Evolutionary conservation across 2,888 invertebrate species (phyloP).

Genomic region (Ptychoptera albimana): DNA sequence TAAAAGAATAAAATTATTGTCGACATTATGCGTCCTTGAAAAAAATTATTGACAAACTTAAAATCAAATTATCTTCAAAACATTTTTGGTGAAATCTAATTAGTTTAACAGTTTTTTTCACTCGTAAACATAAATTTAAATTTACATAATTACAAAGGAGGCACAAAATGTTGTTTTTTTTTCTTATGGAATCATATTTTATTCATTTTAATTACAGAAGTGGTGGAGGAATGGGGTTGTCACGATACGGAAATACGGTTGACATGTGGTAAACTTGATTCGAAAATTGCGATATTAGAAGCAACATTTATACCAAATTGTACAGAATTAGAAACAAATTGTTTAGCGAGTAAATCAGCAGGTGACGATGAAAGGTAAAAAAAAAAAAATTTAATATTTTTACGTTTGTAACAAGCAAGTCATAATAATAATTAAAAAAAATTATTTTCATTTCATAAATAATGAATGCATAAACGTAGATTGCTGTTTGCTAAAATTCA

Average conservation of each 20-base stretch:
- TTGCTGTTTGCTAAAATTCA: conserved; percentile 7
- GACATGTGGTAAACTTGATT: conserved; percentile 44
- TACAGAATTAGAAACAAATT: conserved; percentile 12
- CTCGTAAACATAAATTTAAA: too few species aligned
- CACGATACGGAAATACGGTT: conserved; percentile 42
- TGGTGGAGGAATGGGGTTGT: conserved; percentile 45
- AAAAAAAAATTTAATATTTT: not conserved
- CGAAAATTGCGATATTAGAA: conserved; percentile 45
- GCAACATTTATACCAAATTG: conserved; percentile 38
- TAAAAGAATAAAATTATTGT: too few species aligned
- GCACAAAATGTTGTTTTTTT: not conserved
- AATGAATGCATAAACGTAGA: not conserved
- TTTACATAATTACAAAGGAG: too few species aligned
- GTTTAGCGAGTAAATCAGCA: conserved; percentile 12
- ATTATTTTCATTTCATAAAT: conserved; percentile 1
- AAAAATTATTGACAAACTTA: too few species aligned
- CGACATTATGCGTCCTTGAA: too few species aligned
- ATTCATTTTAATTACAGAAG: conserved; percentile 42
- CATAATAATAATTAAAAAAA: not conserved
- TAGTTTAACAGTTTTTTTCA: too few species aligned
- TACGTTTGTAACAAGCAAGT: not conserved
- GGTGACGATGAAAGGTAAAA: conserved; percentile 14
- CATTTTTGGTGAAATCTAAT: too few species aligned
- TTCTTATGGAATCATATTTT: too few species aligned
- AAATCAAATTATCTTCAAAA: too few species aligned